These are phyloP conservation scores for Malthinus flaveolus DNA, from an alignment of 2,888 invertebrate genomes.

Conservation along the genomic window DNA sequence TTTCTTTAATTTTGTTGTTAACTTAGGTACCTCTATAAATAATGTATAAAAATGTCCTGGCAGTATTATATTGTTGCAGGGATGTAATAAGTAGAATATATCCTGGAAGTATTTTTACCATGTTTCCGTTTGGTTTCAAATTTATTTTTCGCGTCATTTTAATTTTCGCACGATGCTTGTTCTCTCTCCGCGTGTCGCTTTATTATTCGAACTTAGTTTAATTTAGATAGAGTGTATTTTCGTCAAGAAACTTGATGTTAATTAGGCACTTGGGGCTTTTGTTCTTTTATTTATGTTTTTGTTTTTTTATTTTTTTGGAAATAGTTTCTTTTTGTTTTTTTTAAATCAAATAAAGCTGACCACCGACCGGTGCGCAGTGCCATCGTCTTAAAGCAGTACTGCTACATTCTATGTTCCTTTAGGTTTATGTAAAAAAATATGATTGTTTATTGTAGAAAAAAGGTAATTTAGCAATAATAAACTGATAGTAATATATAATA, in stretches of 20 bases:
- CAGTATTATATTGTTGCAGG: constrained; percentile 52
- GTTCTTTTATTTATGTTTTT: background rate
- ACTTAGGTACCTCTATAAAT: constrained; percentile 18
- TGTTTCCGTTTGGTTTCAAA: constrained; percentile 25
- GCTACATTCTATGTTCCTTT: constrained; percentile 49
- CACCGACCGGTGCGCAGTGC: constrained; percentile 45
- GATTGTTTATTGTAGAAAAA: constrained; percentile 50
- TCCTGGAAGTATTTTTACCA: constrained; percentile 31
- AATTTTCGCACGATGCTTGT: constrained; percentile 32
- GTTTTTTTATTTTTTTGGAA: constrained; percentile 4
- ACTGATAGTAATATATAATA: constrained; percentile 34
- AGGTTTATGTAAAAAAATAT: constrained; percentile 32
- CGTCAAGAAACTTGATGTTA: too few species aligned
- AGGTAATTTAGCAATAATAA: constrained; percentile 50
- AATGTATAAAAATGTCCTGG: constrained; percentile 39
- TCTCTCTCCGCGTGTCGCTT: constrained; percentile 27
- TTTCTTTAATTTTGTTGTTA: constrained; percentile 16
- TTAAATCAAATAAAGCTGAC: constrained; percentile 36
- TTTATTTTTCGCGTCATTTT: background rate
- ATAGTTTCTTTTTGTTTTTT: constrained; percentile 14
- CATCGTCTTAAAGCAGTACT: constrained; percentile 44
- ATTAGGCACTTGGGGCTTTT: too few species aligned
- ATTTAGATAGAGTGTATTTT: background rate
- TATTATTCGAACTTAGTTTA: background rate
- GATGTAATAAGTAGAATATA: constrained; percentile 30